Conservation (phyloP, 1,140 invertebrate genomes). For the Parapsyche elsis region DNA sequence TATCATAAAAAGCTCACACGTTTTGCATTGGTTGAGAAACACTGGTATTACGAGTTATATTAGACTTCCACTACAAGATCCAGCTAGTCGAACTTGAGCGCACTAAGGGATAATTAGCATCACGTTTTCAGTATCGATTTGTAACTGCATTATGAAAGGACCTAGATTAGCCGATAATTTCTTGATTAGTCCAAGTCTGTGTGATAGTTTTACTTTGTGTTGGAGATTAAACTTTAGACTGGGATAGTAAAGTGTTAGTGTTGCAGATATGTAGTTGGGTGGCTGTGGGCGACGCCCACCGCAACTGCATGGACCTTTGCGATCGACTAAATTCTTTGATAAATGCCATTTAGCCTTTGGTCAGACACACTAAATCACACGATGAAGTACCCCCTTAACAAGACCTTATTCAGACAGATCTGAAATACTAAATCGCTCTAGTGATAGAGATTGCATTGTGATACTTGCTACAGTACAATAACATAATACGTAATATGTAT, state of each 20-base stretch:
- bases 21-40: no score
- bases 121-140: background rate
- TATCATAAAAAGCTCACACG: no score
- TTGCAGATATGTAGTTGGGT: background rate
- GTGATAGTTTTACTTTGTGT: background rate
- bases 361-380: conserved; percentile 22
- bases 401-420: background rate
- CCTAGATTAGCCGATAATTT: conserved; percentile 21
- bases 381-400: conserved; percentile 30
- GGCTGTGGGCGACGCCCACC: conserved; percentile 26
- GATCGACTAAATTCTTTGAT: conserved; percentile 27
- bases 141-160: background rate
- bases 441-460: background rate
- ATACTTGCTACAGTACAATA: background rate
- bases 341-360: conserved; percentile 30
- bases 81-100: no score
- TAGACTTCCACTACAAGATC: no score
- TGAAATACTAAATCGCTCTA: background rate
- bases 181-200: conserved; percentile 11
- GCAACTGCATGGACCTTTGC: conserved; percentile 8
- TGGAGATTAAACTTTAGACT: background rate
- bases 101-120: background rate
- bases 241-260: no score
- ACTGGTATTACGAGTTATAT: no score
- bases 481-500: no score